Conservation (phyloP, 30 jellyfish, hydroid and myxozoan species). For the Sanderia malayensis region DNA sequence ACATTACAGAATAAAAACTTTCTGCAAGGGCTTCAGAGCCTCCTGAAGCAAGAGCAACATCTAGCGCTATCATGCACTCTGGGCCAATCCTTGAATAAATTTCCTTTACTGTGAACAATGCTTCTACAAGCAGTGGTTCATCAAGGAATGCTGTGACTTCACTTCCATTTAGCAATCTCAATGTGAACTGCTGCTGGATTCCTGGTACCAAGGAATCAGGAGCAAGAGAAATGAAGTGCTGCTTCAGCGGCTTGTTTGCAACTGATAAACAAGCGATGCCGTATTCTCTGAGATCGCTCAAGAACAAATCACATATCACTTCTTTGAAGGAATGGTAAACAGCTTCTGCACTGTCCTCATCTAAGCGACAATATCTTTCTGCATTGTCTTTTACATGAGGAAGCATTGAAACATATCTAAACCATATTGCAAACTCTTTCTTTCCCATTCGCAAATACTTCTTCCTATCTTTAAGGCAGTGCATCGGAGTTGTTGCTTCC, state of each 20-base stretch:
- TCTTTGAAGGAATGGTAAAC: neutral
- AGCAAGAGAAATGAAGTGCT: neutral
- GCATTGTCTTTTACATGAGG: neutral
- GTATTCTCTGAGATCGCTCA: neutral
- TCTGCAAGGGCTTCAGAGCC: neutral
- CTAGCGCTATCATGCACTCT: neutral
- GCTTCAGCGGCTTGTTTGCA: neutral
- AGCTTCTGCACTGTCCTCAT: neutral
- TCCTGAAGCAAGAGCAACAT: slow-evolving; percentile 5
- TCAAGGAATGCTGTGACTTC: neutral
- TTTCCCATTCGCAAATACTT: neutral
- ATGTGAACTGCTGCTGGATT: neutral
- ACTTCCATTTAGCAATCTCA: neutral
- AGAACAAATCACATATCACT: neutral
- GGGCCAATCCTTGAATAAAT: slow-evolving; percentile 2
- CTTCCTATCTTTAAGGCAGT: neutral
- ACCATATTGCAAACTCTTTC: neutral
- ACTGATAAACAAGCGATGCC: neutral
- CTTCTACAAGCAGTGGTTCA: neutral
- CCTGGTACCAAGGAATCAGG: neutral
- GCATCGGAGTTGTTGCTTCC: neutral
- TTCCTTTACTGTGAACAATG: neutral
- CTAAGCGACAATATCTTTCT: neutral
- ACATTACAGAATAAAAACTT: neutral
- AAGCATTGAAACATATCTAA: neutral